Evolutionary conservation across 1,140 invertebrate genomes (phyloP).

Genomic region (Ips nitidus): DNA sequence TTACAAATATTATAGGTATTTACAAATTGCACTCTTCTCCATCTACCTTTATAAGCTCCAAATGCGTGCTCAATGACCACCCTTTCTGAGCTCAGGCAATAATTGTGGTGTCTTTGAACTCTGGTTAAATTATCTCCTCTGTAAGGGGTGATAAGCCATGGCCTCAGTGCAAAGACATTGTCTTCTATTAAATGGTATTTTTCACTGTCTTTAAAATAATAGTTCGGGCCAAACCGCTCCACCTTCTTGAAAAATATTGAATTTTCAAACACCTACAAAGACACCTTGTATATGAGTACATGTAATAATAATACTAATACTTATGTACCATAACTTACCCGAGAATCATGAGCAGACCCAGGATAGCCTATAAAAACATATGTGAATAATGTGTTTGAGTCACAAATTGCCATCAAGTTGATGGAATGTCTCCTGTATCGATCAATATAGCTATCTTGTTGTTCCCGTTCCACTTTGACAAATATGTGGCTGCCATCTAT

Average conservation of each 20-base stretch:
- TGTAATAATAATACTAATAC: neutral
- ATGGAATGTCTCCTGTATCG: constrained; percentile 1
- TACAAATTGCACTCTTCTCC: constrained; percentile 27
- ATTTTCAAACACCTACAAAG: neutral
- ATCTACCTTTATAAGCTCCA: constrained; percentile 20
- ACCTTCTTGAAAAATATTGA: neutral
- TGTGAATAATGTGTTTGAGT: constrained; percentile 10
- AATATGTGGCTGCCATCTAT: constrained; percentile 17
- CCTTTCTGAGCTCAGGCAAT: constrained; percentile 25
- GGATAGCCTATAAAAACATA: constrained; percentile 19
- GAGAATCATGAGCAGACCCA: constrained; percentile 19
- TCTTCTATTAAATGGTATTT: neutral
- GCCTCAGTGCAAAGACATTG: neutral
- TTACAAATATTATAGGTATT: constrained; percentile 28
- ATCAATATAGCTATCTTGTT: constrained; percentile 5
- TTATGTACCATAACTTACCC: no score
- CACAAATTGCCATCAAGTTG: constrained; percentile 19
- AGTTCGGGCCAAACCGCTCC: neutral
- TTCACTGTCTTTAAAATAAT: neutral
- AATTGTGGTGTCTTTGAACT: constrained; percentile 27
- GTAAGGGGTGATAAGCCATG: neutral
- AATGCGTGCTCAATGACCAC: constrained; percentile 28
- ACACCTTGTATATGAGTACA: neutral
- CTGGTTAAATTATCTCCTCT: constrained; percentile 8
- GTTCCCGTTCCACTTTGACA: constrained; percentile 6